A percentile compares a stretch with the other conserved stretches of the same genome.
These are phyloP conservation scores for Aspidoscelis tigris DNA, from an alignment of 2,113 vertebrate species.

Conservation along the genomic window DNA sequence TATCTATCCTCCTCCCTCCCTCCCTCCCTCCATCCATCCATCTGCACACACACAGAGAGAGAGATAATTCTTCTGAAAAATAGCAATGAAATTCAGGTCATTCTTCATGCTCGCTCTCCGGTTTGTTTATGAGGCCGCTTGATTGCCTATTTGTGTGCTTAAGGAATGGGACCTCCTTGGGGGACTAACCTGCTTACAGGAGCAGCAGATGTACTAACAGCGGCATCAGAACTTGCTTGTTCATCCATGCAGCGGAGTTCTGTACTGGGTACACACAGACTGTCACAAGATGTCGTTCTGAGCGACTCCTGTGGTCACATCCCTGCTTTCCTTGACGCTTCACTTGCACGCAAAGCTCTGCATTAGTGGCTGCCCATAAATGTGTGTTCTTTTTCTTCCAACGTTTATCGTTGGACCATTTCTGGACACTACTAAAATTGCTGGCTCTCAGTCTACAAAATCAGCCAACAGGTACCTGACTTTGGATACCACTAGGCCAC, in stretches of 20 bases:
- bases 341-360: neutral
- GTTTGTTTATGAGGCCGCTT: conserved; percentile 33
- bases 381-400: too few relatives aligned
- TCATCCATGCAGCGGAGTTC: conserved; percentile 51
- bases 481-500: too few relatives aligned
- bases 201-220: conserved; percentile 35
- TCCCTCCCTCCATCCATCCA: too few relatives aligned
- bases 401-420: too few relatives aligned
- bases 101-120: neutral
- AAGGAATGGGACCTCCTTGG: conserved; percentile 8
- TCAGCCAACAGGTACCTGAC: too few relatives aligned
- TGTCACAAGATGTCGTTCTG: conserved; percentile 51
- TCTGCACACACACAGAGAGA: too few relatives aligned
- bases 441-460: too few relatives aligned
- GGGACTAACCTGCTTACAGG: conserved; percentile 40
- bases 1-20: too few relatives aligned
- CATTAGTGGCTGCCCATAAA: neutral
- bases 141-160: conserved; percentile 19
- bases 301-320: conserved; percentile 13
- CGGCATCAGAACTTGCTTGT: conserved; percentile 18
- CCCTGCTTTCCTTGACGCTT: neutral
- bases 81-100: neutral
- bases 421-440: too few relatives aligned
- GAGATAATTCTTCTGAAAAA: neutral
- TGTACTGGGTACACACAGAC: neutral